Percentiles rank a stretch among this genome's conserved stretches.
These are phyloP conservation scores for Harpagifer antarcticus DNA, from an alignment of 2,797 vertebrate species.

Conservation along the genomic window DNA sequence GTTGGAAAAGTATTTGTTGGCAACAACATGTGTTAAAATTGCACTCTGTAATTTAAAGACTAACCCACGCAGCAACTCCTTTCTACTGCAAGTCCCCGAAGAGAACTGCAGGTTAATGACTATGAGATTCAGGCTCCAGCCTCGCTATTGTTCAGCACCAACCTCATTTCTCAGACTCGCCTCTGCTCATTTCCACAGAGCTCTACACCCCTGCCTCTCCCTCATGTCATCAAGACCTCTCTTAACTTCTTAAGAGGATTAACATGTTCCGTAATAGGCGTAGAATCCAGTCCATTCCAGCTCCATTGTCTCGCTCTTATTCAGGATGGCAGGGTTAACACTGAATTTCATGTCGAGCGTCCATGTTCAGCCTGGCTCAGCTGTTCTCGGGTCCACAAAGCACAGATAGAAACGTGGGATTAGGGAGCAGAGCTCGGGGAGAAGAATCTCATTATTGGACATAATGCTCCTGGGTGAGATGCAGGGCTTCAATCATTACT, in stretches of 20 bases:
- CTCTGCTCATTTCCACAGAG: constrained; percentile 39
- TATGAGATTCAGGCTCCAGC: constrained; percentile 13
- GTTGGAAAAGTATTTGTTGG: constrained; percentile 10
- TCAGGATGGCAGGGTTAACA: constrained; percentile 57
- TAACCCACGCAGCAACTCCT: constrained; percentile 2
- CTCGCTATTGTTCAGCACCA: constrained; percentile 50
- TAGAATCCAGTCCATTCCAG: constrained; percentile 58
- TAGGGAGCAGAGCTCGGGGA: constrained; percentile 53
- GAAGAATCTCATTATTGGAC: constrained; percentile 72
- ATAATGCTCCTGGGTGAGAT: constrained; percentile 56
- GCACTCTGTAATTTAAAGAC: constrained; percentile 15
- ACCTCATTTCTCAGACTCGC: constrained; percentile 45
- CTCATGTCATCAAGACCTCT: constrained; percentile 67
- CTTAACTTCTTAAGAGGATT: constrained; percentile 79
- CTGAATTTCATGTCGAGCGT: constrained; percentile 55
- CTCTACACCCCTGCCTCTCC: constrained; percentile 38
- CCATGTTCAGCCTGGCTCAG: constrained; percentile 63
- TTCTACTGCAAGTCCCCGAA: constrained; percentile 20
- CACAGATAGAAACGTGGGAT: constrained; percentile 61
- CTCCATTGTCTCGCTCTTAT: constrained; percentile 65
- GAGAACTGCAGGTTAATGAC: constrained; percentile 61
- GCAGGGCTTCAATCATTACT: constrained; percentile 56
- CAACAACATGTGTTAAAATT: constrained; percentile 3
- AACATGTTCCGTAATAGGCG: constrained; percentile 69
- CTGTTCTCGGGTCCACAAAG: constrained; percentile 41